These are phyloP conservation scores for Spermophilus dauricus DNA, from an alignment of 2,113 vertebrate genomes.

Conservation along the genomic window DNA sequence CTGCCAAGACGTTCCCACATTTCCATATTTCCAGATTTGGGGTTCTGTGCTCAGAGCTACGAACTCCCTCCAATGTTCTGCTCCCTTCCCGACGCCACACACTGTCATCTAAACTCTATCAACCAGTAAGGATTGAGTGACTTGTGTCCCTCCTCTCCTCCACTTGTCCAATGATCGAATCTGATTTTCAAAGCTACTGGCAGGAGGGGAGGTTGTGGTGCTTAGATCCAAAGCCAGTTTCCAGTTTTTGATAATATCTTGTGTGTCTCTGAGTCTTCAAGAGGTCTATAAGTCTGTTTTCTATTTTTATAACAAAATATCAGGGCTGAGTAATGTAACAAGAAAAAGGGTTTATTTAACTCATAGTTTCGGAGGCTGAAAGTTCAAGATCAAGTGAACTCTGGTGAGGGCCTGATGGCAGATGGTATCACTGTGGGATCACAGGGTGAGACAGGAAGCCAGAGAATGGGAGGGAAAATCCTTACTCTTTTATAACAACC, in stretches of 20 bases:
- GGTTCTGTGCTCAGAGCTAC: slow-evolving; percentile 59
- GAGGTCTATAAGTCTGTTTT: not conserved
- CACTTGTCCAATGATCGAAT: not conserved
- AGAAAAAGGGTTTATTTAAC: too few species aligned
- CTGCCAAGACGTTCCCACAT: slow-evolving; percentile 43
- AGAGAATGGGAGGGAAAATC: too few species aligned
- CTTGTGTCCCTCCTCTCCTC: not conserved
- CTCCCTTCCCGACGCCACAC: slow-evolving; percentile 50
- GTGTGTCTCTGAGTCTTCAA: not conserved
- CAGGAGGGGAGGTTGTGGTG: too few species aligned
- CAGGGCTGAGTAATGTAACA: too few species aligned
- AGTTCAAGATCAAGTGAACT: too few species aligned
- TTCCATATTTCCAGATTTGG: slow-evolving; percentile 83
- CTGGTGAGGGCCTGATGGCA: too few species aligned
- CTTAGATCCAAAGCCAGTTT: not conserved
- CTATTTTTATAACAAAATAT: too few species aligned
- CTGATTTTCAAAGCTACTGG: not conserved
- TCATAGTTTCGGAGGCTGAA: too few species aligned
- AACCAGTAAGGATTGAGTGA: not conserved
- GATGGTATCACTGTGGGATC: not conserved
- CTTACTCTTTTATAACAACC: too few species aligned
- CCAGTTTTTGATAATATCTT: not conserved
- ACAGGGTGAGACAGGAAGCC: too few species aligned
- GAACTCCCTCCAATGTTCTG: slow-evolving; percentile 74
- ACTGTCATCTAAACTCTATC: not conserved